Conservation (phyloP, 1,140 invertebrate genomes). For the Dendrolimus punctatus region DNA sequence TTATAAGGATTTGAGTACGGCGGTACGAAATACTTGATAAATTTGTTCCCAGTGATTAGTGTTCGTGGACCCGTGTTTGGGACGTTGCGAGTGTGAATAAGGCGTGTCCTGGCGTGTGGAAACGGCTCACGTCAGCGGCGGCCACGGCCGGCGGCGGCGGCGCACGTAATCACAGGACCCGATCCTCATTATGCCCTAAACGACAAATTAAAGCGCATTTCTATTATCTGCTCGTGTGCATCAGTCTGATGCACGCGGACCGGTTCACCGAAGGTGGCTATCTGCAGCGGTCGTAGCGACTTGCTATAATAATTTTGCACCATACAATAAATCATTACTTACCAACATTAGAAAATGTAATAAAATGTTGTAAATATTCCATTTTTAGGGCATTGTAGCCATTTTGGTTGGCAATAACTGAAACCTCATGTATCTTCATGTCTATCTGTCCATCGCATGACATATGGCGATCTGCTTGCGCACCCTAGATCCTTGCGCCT, state of each 20-base stretch:
- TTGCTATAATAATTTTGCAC: neutral
- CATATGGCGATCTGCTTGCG: no score
- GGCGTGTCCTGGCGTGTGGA: constrained; percentile 30
- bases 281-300: constrained; percentile 3
- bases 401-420: no score
- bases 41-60: constrained; percentile 8
- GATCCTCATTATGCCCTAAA: constrained; percentile 67
- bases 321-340: no score
- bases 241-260: constrained; percentile 42
- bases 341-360: no score
- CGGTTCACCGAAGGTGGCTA: constrained; percentile 23
- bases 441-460: no score
- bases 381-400: no score
- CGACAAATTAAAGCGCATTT: constrained; percentile 71
- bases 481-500: no score
- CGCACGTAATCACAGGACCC: constrained; percentile 61
- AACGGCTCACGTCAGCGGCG: constrained; percentile 52
- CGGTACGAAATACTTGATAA: no score
- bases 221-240: constrained; percentile 55
- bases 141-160: constrained; percentile 45
- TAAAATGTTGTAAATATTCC: no score
- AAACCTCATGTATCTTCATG: no score
- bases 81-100: constrained; percentile 24
- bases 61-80: constrained; percentile 30
- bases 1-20: no score